These are phyloP conservation scores for Montipora capricornis DNA, from an alignment of 64 coral and sea anemone genomes.

Conservation along the genomic window DNA sequence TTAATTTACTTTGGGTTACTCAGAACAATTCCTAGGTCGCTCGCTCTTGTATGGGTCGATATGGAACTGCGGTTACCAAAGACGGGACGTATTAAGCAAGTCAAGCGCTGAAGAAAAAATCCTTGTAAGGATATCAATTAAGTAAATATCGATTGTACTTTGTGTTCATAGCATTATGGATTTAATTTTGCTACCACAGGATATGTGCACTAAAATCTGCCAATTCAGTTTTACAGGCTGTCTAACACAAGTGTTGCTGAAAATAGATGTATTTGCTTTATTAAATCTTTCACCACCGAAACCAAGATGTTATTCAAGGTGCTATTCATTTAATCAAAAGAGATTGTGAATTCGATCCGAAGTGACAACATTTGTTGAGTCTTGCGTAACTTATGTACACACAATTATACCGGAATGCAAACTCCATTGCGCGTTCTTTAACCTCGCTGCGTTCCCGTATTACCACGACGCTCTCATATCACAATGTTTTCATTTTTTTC, in stretches of 20 bases:
- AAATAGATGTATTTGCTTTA: not conserved
- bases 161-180: constrained; percentile 1
- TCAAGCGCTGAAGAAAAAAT: constrained; percentile 26
- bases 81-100: not conserved
- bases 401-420: too few species aligned
- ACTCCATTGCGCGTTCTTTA: too few species aligned
- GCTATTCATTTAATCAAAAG: constrained; percentile 1
- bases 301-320: not conserved
- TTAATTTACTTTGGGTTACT: too few species aligned
- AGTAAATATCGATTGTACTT: constrained; percentile 4
- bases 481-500: too few species aligned
- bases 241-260: not conserved
- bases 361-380: not conserved
- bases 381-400: too few species aligned
- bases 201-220: not conserved
- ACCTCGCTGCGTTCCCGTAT: too few species aligned
- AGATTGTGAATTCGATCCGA: not conserved
- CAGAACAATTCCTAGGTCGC: constrained; percentile 38
- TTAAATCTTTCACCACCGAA: not conserved
- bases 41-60: not conserved
- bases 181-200: not conserved
- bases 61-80: too few species aligned
- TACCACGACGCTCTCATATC: too few species aligned
- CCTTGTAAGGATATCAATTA: constrained; percentile 10
- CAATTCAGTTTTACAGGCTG: not conserved